These are phyloP conservation scores for Acrossocheilus wenchowensis DNA, from an alignment of 2,797 vertebrate genomes.

Conservation along the genomic window DNA sequence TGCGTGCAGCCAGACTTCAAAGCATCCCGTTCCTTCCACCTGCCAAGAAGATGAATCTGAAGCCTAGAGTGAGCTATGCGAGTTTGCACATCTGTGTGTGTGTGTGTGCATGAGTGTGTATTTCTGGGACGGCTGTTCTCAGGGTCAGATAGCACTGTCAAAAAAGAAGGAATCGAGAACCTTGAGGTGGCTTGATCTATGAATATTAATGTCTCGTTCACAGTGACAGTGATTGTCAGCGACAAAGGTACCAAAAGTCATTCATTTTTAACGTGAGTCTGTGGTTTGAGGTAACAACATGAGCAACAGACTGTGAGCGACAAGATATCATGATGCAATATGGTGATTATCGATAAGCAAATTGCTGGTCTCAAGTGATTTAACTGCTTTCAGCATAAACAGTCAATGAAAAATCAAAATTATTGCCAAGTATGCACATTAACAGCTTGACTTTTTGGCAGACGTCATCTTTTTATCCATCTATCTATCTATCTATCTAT, in stretches of 20 bases:
- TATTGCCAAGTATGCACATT: background rate
- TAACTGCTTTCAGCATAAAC: background rate
- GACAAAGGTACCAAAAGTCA: conserved; percentile 25
- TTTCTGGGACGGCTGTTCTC: conserved; percentile 3
- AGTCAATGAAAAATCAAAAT: background rate
- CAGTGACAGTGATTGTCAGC: conserved; percentile 11
- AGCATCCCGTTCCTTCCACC: conserved; percentile 26
- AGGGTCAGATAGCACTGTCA: conserved; percentile 18
- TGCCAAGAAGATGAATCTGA: conserved; percentile 32
- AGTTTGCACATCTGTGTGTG: conserved; percentile 35
- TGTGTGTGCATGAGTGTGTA: background rate
- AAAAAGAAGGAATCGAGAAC: conserved; percentile 6
- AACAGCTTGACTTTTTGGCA: background rate
- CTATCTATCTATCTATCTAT: too few relatives aligned
- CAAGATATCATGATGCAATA: background rate
- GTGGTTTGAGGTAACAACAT: background rate
- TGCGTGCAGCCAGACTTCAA: conserved; percentile 24
- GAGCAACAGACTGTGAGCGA: background rate
- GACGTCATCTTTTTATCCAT: background rate
- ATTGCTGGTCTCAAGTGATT: background rate
- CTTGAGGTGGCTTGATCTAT: conserved; percentile 6
- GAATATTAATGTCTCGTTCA: conserved; percentile 25
- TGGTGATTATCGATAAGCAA: background rate
- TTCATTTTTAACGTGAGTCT: background rate
- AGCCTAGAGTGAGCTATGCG: background rate